These are phyloP conservation scores for Cheilinus undulatus DNA, from an alignment of 2,113 vertebrate genomes.

Conservation along the genomic window DNA sequence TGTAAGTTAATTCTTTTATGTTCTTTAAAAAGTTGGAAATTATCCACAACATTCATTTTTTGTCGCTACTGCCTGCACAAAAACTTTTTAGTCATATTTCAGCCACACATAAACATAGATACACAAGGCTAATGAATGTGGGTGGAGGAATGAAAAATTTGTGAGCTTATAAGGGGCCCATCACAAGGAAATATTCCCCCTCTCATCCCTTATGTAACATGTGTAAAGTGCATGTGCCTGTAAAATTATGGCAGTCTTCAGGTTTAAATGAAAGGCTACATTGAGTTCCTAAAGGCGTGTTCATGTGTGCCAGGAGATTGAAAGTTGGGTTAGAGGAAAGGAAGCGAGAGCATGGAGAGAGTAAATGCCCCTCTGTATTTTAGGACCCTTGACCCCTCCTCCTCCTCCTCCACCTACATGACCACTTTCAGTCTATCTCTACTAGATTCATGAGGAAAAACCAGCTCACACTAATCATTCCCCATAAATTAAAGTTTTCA, in stretches of 20 bases:
- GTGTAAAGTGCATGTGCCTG: background rate
- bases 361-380: constrained; percentile 74
- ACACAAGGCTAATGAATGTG: background rate
- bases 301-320: constrained; percentile 55
- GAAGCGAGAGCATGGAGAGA: constrained; percentile 49
- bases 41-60: too few species aligned
- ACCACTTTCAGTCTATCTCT: constrained; percentile 7
- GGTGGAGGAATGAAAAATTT: constrained; percentile 18
- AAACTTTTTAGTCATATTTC: too few species aligned
- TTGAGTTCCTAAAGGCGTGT: constrained; percentile 65
- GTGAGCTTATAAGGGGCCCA: constrained; percentile 26
- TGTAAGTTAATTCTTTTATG: too few species aligned
- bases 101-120: too few species aligned
- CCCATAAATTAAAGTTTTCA: constrained; percentile 4
- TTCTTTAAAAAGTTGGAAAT: too few species aligned
- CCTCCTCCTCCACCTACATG: constrained; percentile 10
- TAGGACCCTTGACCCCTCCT: constrained; percentile 22
- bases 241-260: constrained; percentile 13
- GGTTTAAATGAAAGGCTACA: constrained; percentile 73
- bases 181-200: constrained; percentile 36
- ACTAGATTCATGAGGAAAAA: constrained; percentile 42
- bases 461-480: background rate
- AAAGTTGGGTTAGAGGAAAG: constrained; percentile 46
- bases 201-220: background rate
- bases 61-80: too few species aligned